phyloP scores from a whole-genome alignment of 2,113 vertebrate species.

The Pollimyrus isidori region DNA sequence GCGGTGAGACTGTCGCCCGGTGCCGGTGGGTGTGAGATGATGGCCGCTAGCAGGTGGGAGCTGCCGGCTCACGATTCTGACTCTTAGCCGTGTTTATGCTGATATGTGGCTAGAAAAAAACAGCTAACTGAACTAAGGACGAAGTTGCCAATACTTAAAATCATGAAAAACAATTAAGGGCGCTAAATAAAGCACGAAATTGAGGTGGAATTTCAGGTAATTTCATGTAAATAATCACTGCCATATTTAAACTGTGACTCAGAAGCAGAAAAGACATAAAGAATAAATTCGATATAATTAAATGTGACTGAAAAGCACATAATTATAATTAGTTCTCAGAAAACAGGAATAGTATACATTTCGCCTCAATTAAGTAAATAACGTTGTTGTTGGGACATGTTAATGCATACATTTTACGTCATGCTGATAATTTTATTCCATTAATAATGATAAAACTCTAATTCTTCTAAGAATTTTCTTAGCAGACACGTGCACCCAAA shows the following conservation, averaged over 20 bases:
- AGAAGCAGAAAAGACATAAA: neutral
- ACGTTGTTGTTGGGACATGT: neutral
- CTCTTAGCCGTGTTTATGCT: slow-evolving; percentile 2
- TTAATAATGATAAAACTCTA: neutral
- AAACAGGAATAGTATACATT: neutral
- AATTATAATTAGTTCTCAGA: neutral
- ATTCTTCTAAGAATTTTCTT: neutral
- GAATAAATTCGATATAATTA: neutral
- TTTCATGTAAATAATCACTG: neutral
- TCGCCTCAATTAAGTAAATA: neutral
- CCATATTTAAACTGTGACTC: slow-evolving; percentile 15
- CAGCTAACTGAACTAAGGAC: neutral
- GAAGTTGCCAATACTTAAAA: neutral
- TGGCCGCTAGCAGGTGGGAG: neutral
- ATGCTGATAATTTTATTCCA: neutral
- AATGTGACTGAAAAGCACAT: neutral
- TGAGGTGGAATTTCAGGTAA: neutral
- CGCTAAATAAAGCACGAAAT: neutral
- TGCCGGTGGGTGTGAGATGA: slow-evolving; percentile 3
- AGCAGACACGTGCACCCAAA: neutral
- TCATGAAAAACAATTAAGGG: neutral
- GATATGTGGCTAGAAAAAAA: neutral
- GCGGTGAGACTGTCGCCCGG: neutral
- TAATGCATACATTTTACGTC: neutral
- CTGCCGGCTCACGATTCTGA: neutral